Conservation (phyloP, 2,888 invertebrate genomes). For the Latrodectus elegans region DNA sequence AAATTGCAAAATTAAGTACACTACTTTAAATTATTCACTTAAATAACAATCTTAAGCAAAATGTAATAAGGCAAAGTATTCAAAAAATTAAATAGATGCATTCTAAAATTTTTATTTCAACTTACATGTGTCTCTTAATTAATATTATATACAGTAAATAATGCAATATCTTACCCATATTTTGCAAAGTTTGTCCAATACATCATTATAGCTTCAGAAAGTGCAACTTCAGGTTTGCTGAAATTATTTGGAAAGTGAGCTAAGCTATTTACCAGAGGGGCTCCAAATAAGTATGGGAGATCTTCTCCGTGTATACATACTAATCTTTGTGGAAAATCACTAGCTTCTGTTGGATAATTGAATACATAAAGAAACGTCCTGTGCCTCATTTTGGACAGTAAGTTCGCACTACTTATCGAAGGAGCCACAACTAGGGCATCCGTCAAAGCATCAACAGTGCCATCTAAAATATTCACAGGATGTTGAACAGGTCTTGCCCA, state of each 20-base stretch:
- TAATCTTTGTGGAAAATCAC: slow-evolving; percentile 88
- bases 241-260: slow-evolving; percentile 90
- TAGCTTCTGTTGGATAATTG: slow-evolving; percentile 92
- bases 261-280: slow-evolving; percentile 83
- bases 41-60: too few relatives aligned
- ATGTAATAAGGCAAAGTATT: too few relatives aligned
- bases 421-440: slow-evolving; percentile 95
- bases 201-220: slow-evolving; percentile 91
- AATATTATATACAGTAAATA: neutral
- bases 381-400: slow-evolving; percentile 82
- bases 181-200: slow-evolving; percentile 95
- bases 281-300: slow-evolving; percentile 91
- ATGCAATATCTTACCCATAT: slow-evolving; percentile 84
- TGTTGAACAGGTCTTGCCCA: slow-evolving; percentile 85
- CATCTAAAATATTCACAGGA: slow-evolving; percentile 76
- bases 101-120: too few relatives aligned
- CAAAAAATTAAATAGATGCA: too few relatives aligned
- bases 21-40: too few relatives aligned
- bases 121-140: too few relatives aligned
- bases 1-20: too few relatives aligned
- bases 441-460: slow-evolving; percentile 90
- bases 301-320: slow-evolving; percentile 96
- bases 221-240: slow-evolving; percentile 88
- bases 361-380: slow-evolving; percentile 89
- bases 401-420: slow-evolving; percentile 89